Conservation (phyloP, 2,888 invertebrate species). For the Drosophila parthenogenetica region DNA sequence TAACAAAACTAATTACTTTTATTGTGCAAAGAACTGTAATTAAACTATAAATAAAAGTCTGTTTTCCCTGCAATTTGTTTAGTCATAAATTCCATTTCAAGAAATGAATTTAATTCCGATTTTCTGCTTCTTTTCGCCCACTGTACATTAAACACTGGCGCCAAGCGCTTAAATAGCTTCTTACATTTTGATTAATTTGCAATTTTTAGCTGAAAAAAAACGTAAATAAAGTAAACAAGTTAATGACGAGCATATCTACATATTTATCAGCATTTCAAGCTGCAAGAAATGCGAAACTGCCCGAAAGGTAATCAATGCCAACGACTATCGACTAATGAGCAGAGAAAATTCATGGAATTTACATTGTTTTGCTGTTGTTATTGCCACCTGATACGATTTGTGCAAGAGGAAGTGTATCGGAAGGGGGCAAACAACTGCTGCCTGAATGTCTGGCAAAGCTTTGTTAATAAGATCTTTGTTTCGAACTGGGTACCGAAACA, state of each 20-base stretch:
- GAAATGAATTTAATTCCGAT: too few species aligned
- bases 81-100: too few species aligned
- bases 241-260: conserved; percentile 1
- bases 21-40: too few species aligned
- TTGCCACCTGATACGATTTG: conserved; percentile 18
- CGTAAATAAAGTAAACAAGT: conserved; percentile 6
- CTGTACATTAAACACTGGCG: conserved; percentile 8
- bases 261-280: conserved; percentile 1
- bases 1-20: too few species aligned
- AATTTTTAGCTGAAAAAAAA: conserved; percentile 22
- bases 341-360: conserved; percentile 13
- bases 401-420: conserved; percentile 1
- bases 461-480: conserved; percentile 21
- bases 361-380: not conserved
- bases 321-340: not conserved
- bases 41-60: too few species aligned
- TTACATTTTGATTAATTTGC: conserved; percentile 35
- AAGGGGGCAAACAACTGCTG: conserved; percentile 26
- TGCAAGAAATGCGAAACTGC: conserved; percentile 14
- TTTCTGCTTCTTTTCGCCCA: not conserved
- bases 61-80: too few species aligned
- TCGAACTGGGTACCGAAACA: conserved; percentile 30
- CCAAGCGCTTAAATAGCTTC: conserved; percentile 14
- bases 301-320: conserved; percentile 22
- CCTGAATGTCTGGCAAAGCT: conserved; percentile 27